phyloP scores from a whole-genome alignment of 2,888 invertebrate species.

The Eupithecia subumbrata region DNA sequence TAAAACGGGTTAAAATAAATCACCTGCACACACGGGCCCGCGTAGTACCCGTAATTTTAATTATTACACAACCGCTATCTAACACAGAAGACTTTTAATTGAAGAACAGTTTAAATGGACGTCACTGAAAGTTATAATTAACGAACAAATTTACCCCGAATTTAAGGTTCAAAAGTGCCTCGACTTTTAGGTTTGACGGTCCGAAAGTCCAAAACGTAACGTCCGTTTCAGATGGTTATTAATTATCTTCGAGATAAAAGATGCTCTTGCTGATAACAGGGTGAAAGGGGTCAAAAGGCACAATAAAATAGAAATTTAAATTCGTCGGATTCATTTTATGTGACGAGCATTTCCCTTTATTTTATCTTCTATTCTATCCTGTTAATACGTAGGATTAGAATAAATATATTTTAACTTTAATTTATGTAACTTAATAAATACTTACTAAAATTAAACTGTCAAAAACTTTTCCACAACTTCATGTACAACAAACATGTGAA shows the following conservation, averaged over 20 bases:
- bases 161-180: slow-evolving; percentile 39
- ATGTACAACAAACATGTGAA: slow-evolving; percentile 32
- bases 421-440: background rate
- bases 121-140: slow-evolving; percentile 76
- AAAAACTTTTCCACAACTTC: slow-evolving; percentile 13
- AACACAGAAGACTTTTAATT: slow-evolving; percentile 70
- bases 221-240: slow-evolving; percentile 42
- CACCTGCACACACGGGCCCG: slow-evolving; percentile 33
- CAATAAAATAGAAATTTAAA: background rate
- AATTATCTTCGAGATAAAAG: slow-evolving; percentile 36
- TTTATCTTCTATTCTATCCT: background rate
- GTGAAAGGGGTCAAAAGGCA: slow-evolving; percentile 10
- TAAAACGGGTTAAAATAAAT: slow-evolving; percentile 42
- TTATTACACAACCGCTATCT: slow-evolving; percentile 51
- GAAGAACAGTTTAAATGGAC: slow-evolving; percentile 65
- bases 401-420: background rate
- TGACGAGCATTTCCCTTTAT: background rate
- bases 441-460: background rate
- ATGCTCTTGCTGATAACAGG: slow-evolving; percentile 13
- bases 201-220: slow-evolving; percentile 43
- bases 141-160: slow-evolving; percentile 66
- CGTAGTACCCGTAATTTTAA: slow-evolving; percentile 40
- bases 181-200: slow-evolving; percentile 65
- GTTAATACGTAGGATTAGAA: background rate
- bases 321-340: background rate